Evolutionary conservation across 2,888 invertebrate genomes (phyloP), one percentile per base, ranked within the genome.

Genomic region (Cancer borealis): DNA sequence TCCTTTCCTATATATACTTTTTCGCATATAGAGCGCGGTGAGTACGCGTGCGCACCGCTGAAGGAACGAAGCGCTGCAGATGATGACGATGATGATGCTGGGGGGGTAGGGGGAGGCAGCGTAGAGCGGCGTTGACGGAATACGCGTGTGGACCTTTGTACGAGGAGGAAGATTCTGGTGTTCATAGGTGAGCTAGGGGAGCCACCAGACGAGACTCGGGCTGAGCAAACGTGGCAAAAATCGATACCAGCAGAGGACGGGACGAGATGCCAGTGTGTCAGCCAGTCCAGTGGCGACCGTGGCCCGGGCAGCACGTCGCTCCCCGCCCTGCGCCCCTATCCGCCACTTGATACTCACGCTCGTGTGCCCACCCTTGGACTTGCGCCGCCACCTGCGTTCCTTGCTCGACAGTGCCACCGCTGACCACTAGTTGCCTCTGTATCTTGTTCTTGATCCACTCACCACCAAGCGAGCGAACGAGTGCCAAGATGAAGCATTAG

Each of bases 231-330:
- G 84, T 49, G 84, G 90, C 79, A 91, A 93, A 92, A 93, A 93
- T 93, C 93, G 93, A 93, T 93, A 93, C 84, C 93, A 91, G 84
- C 79, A 47, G 88, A 47, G 66, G 47, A 45, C 89, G 17, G 88
- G 89, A 47, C 54, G 87, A 84, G 93, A 93, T 93, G 93, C 93
- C 93, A 93, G 93, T 93, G 93, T 91, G 93, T 91, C 93, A 93
- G 93, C 26, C 93, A 93, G 93, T 93, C 79, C 93, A 93, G 93
- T 93, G 93, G 93, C 93, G 93, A 93, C 91, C 84, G 93, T 91
- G 93, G 93, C 87, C 26, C 91, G 93, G 88, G 93, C 60, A 91
- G 93, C 91, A 93, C 93, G 93, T 47, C 87, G 93, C 89, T 46
- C 92, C 73, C 66, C 92, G 89, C 92, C 89, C 92, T 60, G 73